Base-by-base conservation (phyloP, 2,888 invertebrate species). In the Harpagoxenus sublaevis region DNA sequence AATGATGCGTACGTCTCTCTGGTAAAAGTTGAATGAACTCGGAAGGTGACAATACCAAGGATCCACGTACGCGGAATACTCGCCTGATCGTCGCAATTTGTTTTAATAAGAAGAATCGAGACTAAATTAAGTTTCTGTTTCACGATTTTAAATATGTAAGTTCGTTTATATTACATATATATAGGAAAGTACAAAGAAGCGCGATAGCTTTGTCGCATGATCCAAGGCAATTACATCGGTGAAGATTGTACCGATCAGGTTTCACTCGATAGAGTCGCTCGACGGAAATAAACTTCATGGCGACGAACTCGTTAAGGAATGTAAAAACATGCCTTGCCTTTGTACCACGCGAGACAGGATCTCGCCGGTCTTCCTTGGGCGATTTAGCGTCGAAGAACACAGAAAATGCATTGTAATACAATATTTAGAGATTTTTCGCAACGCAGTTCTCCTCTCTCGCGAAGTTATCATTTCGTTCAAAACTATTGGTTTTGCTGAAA, bases 211-310 rank as follows among this genome's bases (percentile, higher is more conserved):
- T 75, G 73, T 60, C 28, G 62, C 62, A 51, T 9, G 51, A 57
- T 39, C 18, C 48, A 18, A 60, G 57, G 39, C 71, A 62, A 81
- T 70, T 71, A 48, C 71, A 35, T 51, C 60, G 48, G 9, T 35
- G 28, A 71, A 62, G 79, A 81, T 79, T 79, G 39, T 48, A 28
- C 28, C 39, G 71, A 71, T 81, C 71, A 60, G 71, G 39, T 81
- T 81, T 48, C 79, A 71, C 18, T 81, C 48, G 71, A 51, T 35
- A 79, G 70, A 60, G n/a, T 31, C 15, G 71, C 60, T 81, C 35
- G 60, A 68, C 66, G 31, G 31, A 71, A 71, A 51, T 60, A 71
- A 81, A 81, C 39, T 71, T 62, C n/a, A 45, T 23, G 35, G 53
- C 28, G 45, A 23, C 18, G n/a, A 51, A 81, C 60, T 81, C 60